Evolutionary conservation across 2,888 invertebrate genomes (phyloP).

Genomic region (Drosophila fungiperda): DNA sequence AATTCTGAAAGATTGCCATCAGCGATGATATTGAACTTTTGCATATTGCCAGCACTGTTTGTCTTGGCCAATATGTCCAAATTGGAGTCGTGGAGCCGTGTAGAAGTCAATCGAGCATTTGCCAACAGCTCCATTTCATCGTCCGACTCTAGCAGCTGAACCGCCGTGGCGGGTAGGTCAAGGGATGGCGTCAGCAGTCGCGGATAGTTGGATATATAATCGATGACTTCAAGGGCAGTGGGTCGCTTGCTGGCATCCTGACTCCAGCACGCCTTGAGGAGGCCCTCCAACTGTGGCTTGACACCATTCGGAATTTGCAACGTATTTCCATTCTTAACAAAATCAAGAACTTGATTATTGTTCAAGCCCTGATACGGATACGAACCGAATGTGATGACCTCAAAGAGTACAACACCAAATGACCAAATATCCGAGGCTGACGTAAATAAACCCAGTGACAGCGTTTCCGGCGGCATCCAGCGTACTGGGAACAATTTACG

Average conservation of each 20-base stretch:
- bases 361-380: slow-evolving; percentile 95
- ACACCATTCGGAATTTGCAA: slow-evolving; percentile 91
- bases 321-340: slow-evolving; percentile 91
- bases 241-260: slow-evolving; percentile 90
- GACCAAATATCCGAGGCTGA: slow-evolving; percentile 96
- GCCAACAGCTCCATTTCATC: slow-evolving; percentile 80
- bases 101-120: slow-evolving; percentile 62
- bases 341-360: slow-evolving; percentile 93
- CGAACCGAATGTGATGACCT: slow-evolving; percentile 95
- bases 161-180: slow-evolving; percentile 90
- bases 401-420: slow-evolving; percentile 94
- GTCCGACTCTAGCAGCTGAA: slow-evolving; percentile 89
- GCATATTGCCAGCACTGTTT: slow-evolving; percentile 22
- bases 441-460: slow-evolving; percentile 93
- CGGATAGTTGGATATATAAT: slow-evolving; percentile 91
- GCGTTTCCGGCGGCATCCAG: slow-evolving; percentile 97
- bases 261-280: slow-evolving; percentile 93
- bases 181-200: slow-evolving; percentile 91
- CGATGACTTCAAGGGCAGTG: slow-evolving; percentile 91
- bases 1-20: slow-evolving; percentile 13
- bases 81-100: slow-evolving; percentile 43
- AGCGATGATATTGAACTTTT: slow-evolving; percentile 29
- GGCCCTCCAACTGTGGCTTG: slow-evolving; percentile 92
- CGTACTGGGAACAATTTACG: slow-evolving; percentile 89
- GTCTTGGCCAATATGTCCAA: slow-evolving; percentile 51